These are phyloP conservation scores for Squalus acanthias DNA, from an alignment of 2,797 vertebrate genomes.

Conservation along the genomic window DNA sequence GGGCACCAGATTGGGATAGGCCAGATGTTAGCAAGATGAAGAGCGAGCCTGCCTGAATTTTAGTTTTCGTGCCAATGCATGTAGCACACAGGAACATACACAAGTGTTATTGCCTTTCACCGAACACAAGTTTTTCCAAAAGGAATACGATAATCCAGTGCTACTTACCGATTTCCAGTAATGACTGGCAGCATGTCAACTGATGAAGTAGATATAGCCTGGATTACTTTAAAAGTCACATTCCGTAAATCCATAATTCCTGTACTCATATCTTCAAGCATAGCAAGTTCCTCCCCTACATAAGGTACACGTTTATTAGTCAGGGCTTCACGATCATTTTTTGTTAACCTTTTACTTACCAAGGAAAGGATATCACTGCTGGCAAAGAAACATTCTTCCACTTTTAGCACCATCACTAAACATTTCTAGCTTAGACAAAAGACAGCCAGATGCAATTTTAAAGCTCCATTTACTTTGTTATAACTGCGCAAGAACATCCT, in stretches of 20 bases:
- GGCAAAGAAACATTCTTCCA: background rate
- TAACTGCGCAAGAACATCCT: background rate
- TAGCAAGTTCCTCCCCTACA: slow-evolving; percentile 89
- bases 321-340: background rate
- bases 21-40: too few relatives aligned
- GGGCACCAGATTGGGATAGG: too few relatives aligned
- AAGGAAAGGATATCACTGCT: background rate
- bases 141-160: background rate
- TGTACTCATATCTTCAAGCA: slow-evolving; percentile 96
- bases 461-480: background rate
- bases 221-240: slow-evolving; percentile 96
- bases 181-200: slow-evolving; percentile 94
- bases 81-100: background rate
- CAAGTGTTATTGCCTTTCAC: background rate
- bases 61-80: background rate
- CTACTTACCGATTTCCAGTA: slow-evolving; percentile 81
- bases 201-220: slow-evolving; percentile 75
- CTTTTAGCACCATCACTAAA: background rate
- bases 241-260: slow-evolving; percentile 94
- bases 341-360: background rate
- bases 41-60: background rate
- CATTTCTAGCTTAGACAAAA: background rate
- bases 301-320: background rate
- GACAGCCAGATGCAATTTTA: background rate
- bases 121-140: background rate